These are phyloP conservation scores for Scaptomyza graminum DNA, from an alignment of 1,140 invertebrate species.

Conservation along the genomic window DNA sequence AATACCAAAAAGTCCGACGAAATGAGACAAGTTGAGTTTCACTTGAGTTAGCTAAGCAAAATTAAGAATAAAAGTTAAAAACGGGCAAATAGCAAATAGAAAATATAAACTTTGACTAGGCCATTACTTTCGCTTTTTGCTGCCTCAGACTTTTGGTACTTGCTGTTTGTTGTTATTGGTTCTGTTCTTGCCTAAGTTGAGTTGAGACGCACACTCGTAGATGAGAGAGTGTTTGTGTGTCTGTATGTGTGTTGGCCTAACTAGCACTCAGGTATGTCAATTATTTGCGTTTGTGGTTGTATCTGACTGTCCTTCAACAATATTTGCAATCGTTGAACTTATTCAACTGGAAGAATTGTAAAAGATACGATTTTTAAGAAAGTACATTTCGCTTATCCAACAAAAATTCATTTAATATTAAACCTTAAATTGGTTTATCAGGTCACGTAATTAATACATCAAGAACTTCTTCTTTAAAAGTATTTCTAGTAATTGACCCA, in stretches of 20 bases:
- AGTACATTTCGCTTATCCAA: no score
- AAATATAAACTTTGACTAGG: constrained; percentile 53
- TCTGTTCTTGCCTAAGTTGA: constrained; percentile 42
- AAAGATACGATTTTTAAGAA: background rate
- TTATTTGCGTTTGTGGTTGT: constrained; percentile 16
- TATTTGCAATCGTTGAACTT: constrained; percentile 26
- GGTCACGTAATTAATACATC: no score
- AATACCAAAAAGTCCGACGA: constrained; percentile 67
- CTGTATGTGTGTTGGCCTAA: constrained; percentile 1
- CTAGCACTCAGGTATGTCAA: constrained; percentile 24
- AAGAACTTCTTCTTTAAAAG: no score
- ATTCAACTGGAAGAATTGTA: background rate
- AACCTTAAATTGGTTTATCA: no score
- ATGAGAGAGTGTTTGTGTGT: background rate
- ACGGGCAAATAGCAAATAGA: constrained; percentile 8
- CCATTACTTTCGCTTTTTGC: constrained; percentile 72
- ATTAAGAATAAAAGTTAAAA: constrained; percentile 33
- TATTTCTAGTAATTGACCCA: no score
- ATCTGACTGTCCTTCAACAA: constrained; percentile 51
- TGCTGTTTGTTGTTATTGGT: constrained; percentile 29
- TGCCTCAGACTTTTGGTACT: constrained; percentile 37
- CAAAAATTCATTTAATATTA: no score
- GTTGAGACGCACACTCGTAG: constrained; percentile 17
- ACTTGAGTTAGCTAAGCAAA: constrained; percentile 62
- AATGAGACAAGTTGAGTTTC: constrained; percentile 62